A percentile compares a stretch with the other conserved stretches of the same genome.
Evolutionary conservation across 2,797 vertebrate genomes (phyloP).

Genomic region (Chelon auratus): DNA sequence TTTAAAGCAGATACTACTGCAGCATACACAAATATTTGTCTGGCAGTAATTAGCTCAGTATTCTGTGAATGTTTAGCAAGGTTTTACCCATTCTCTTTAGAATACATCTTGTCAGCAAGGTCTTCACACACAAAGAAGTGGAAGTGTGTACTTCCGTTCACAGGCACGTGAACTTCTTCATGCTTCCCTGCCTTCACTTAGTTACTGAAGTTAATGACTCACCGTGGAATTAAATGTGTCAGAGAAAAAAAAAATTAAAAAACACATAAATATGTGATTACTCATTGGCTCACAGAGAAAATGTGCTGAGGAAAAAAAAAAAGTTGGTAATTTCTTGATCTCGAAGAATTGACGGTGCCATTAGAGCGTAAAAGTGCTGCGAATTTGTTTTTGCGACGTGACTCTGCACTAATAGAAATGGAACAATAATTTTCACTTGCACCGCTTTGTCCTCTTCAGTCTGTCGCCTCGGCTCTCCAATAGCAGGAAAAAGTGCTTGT

Average conservation of each 20-base stretch:
- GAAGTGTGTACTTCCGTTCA: not conserved
- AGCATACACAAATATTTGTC: too few relatives aligned
- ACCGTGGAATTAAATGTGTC: conserved; percentile 17
- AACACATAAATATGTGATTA: not conserved
- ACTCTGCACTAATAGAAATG: conserved; percentile 10
- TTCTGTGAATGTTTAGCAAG: too few relatives aligned
- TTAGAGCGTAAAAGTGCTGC: conserved; percentile 19
- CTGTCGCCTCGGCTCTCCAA: not conserved
- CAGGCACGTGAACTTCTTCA: not conserved
- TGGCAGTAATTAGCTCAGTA: too few relatives aligned
- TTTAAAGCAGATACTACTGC: too few relatives aligned
- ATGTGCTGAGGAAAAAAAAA: conserved; percentile 15
- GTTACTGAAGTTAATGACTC: conserved; percentile 17
- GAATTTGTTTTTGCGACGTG: conserved; percentile 24
- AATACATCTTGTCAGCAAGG: too few relatives aligned
- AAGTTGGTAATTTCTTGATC: conserved; percentile 17
- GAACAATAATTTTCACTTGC: conserved; percentile 31
- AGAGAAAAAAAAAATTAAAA: not conserved
- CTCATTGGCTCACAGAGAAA: conserved; percentile 13
- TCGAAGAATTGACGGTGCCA: not conserved
- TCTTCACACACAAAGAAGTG: too few relatives aligned
- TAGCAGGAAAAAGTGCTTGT: conserved; percentile 3
- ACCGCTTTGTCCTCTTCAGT: conserved; percentile 27
- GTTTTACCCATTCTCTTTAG: too few relatives aligned
- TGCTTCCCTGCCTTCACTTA: conserved; percentile 13